These are phyloP conservation scores for Eupleurogrammus muticus DNA, from an alignment of 2,797 vertebrate species.

Conservation along the genomic window DNA sequence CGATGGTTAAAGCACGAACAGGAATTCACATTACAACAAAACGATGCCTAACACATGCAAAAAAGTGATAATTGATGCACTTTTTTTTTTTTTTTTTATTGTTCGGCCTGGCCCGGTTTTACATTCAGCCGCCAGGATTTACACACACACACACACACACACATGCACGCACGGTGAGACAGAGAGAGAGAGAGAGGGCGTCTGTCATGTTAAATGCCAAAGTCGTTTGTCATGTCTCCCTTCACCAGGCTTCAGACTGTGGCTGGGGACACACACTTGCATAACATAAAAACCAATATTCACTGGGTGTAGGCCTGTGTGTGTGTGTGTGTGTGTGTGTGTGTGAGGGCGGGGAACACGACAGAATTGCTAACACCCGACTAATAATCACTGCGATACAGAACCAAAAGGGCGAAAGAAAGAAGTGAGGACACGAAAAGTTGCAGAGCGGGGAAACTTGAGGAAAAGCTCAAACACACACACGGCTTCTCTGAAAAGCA, in stretches of 20 bases:
- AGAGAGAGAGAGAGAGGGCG: slow-evolving; percentile 37
- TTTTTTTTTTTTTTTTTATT: slow-evolving; percentile 8
- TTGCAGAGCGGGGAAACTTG: neutral
- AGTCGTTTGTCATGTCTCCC: slow-evolving; percentile 79
- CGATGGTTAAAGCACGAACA: slow-evolving; percentile 15
- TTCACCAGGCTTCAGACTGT: slow-evolving; percentile 66
- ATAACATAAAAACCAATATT: slow-evolving; percentile 71
- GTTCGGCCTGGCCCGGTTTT: neutral
- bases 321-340: neutral
- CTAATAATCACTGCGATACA: slow-evolving; percentile 46
- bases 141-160: neutral
- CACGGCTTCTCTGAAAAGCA: slow-evolving; percentile 9
- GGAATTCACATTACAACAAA: slow-evolving; percentile 14
- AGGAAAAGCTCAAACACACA: slow-evolving; percentile 26
- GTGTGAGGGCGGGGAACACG: neutral
- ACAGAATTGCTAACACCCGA: slow-evolving; percentile 15
- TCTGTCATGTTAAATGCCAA: slow-evolving; percentile 81
- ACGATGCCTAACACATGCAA: neutral
- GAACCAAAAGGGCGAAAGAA: slow-evolving; percentile 16
- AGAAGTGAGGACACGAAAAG: neutral
- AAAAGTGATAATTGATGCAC: slow-evolving; percentile 17
- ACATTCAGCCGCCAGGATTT: slow-evolving; percentile 14
- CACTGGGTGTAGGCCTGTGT: slow-evolving; percentile 18
- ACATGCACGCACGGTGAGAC: neutral
- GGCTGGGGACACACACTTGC: slow-evolving; percentile 71